Evolutionary conservation across 2,888 invertebrate species (phyloP).

Genomic region (Nomada goodeniana): DNA sequence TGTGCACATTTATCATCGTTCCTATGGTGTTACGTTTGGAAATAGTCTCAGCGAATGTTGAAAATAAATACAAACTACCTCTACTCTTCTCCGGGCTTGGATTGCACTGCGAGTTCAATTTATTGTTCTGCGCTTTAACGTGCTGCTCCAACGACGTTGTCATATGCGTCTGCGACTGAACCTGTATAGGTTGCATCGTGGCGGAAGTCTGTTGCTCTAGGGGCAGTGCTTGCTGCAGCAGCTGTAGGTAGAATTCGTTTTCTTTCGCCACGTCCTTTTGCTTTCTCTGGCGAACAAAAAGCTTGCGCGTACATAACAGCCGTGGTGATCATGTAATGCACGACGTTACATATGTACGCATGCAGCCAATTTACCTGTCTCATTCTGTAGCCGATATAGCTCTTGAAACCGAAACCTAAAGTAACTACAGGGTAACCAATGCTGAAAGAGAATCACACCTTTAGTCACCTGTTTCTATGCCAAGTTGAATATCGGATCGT

Average conservation of each 20-base stretch:
- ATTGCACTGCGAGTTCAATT: conserved; percentile 81
- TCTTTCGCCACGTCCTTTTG: conserved; percentile 97
- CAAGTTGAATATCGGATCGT: no score
- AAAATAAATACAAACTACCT: conserved; percentile 83
- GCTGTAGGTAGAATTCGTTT: conserved; percentile 97
- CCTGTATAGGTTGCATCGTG: conserved; percentile 78
- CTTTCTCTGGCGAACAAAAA: conserved; percentile 88
- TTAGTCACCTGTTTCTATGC: neutral
- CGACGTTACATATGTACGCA: neutral
- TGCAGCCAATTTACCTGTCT: conserved; percentile 87
- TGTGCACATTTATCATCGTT: neutral
- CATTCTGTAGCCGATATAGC: conserved; percentile 95
- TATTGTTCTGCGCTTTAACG: conserved; percentile 81
- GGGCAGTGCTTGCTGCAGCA: conserved; percentile 96
- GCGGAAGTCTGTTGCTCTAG: conserved; percentile 85
- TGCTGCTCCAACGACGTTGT: conserved; percentile 78
- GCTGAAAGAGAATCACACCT: conserved; percentile 84
- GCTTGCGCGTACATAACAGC: conserved; percentile 1
- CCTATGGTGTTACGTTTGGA: neutral
- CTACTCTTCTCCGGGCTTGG: conserved; percentile 85
- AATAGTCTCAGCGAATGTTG: conserved; percentile 46
- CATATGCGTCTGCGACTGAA: conserved; percentile 77
- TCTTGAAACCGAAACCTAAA: conserved; percentile 97
- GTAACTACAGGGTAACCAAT: conserved; percentile 98
- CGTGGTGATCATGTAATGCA: neutral